Percentiles rank a stretch among this genome's conserved stretches.
phyloP scores from a whole-genome alignment of 35 echinoderm and acorn worm genomes.

The Nesometra sesokonis region DNA sequence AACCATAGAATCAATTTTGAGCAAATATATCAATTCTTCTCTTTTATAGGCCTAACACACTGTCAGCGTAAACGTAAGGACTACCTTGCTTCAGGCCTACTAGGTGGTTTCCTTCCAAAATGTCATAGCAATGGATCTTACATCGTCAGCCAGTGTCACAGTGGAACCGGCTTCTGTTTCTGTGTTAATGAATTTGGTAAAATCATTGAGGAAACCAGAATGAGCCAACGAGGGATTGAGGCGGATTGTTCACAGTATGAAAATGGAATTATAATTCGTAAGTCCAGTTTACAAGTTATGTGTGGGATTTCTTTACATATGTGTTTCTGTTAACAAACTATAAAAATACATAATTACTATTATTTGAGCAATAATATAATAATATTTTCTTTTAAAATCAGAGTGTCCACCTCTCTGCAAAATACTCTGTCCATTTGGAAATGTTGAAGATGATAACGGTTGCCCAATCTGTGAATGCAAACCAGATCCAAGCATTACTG shows the following conservation, averaged over 20 bases:
- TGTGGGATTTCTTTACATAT: no score
- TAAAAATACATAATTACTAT: no score
- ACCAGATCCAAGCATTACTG: not conserved
- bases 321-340: no score
- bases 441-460: conserved; percentile 8
- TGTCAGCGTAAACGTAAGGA: not conserved
- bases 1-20: no score
- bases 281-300: no score
- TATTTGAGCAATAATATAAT: no score
- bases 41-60: not conserved
- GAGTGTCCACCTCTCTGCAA: conserved; percentile 26
- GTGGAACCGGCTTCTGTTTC: conserved; percentile 63
- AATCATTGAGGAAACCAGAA: conserved; percentile 43
- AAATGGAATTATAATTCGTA: not conserved
- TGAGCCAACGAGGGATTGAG: not conserved
- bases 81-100: not conserved
- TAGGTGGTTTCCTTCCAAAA: conserved; percentile 8
- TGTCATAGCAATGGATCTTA: conserved; percentile 13
- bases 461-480: conserved; percentile 55
- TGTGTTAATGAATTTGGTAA: conserved; percentile 54
- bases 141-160: conserved; percentile 40
- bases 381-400: not conserved
- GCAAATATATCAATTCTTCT: no score
- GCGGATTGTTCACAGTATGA: not conserved
- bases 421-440: conserved; percentile 32